Conservation (phyloP, 2,888 invertebrate species). For the Dicranocentrus wangi region DNA sequence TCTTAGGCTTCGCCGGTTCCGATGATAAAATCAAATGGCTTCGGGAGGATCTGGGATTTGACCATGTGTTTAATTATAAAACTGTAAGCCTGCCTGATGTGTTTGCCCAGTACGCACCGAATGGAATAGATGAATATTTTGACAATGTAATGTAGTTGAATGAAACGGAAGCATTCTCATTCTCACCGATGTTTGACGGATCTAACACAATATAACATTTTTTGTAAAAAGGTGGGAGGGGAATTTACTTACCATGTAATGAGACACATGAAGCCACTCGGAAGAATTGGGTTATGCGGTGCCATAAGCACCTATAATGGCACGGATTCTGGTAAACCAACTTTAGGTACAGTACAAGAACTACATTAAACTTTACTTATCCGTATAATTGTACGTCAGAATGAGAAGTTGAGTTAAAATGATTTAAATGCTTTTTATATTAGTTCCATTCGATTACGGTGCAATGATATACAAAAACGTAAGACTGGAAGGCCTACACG, state of each 20-base stretch:
- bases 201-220: background rate
- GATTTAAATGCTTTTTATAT: background rate
- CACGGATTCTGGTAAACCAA: conserved; percentile 75
- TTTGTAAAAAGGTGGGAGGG: conserved; percentile 80
- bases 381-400: background rate
- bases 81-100: conserved; percentile 77
- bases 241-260: conserved; percentile 79
- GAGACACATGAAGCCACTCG: conserved; percentile 79
- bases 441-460: conserved; percentile 78
- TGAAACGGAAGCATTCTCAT: too few relatives aligned
- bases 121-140: conserved; percentile 84
- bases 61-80: conserved; percentile 84
- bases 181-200: too few relatives aligned
- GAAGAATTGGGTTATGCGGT: conserved; percentile 82
- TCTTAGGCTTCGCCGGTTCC: conserved; percentile 83
- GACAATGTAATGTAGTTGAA: conserved; percentile 79
- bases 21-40: conserved; percentile 84
- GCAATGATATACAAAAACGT: conserved; percentile 78
- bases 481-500: conserved; percentile 80
- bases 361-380: too few relatives aligned
- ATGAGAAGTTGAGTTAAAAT: background rate
- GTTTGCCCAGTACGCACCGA: conserved; percentile 80
- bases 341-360: conserved; percentile 56
- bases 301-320: conserved; percentile 82
- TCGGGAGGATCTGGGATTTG: conserved; percentile 80